Conservation (phyloP, 2,797 vertebrate species). For the Notolepis coatsorum region DNA sequence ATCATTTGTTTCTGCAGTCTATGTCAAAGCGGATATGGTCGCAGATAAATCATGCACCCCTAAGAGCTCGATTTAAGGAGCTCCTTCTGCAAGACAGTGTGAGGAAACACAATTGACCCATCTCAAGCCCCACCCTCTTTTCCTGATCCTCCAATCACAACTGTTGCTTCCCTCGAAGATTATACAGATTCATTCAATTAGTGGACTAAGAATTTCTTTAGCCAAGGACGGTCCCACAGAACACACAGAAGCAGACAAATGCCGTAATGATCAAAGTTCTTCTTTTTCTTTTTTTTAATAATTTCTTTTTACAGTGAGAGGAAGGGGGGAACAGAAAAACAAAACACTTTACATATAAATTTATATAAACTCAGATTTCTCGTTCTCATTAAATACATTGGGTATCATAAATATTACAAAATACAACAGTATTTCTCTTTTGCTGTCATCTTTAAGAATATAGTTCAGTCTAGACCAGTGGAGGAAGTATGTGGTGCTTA, state of each 20-base stretch:
- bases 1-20: too few species aligned
- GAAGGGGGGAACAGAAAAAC: constrained; percentile 30
- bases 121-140: too few species aligned
- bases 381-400: constrained; percentile 72
- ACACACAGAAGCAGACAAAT: constrained; percentile 49
- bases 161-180: too few species aligned
- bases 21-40: too few species aligned
- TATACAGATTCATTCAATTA: too few species aligned
- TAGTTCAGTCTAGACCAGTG: constrained; percentile 64
- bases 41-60: too few species aligned
- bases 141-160: too few species aligned
- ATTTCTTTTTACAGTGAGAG: constrained; percentile 77
- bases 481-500: constrained; percentile 39
- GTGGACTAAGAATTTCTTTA: too few species aligned
- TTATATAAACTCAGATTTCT: constrained; percentile 77
- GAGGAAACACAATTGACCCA: too few species aligned
- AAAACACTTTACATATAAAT: constrained; percentile 69
- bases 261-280: constrained; percentile 44
- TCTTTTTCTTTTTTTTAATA: constrained; percentile 70
- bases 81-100: too few species aligned
- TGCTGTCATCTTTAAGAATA: constrained; percentile 59
- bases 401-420: constrained; percentile 82
- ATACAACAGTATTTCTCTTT: constrained; percentile 68
- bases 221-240: too few species aligned
- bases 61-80: too few species aligned